phyloP scores from a whole-genome alignment of 2,797 vertebrate species.

The Acanthornis magna region DNA sequence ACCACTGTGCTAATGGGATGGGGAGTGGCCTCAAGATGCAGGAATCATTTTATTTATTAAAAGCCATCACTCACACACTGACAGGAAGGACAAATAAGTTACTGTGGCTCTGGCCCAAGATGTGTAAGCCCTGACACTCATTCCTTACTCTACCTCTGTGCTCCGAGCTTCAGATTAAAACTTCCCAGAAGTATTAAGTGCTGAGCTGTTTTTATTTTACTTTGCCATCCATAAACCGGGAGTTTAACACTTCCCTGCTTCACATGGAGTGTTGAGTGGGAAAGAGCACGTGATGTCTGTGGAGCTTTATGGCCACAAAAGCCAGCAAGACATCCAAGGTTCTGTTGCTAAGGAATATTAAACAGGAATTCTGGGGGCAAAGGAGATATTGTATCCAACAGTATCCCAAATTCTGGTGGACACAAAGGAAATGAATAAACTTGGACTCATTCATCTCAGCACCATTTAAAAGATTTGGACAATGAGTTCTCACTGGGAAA shows the following conservation, averaged over 20 bases:
- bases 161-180: neutral
- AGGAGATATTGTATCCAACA: constrained; percentile 37
- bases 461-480: constrained; percentile 33
- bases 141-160: neutral
- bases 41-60: constrained; percentile 39
- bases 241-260: constrained; percentile 4
- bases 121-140: neutral
- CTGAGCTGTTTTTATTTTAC: neutral
- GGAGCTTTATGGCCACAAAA: constrained; percentile 19
- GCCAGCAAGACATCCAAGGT: constrained; percentile 2
- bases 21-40: neutral
- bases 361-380: constrained; percentile 44
- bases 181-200: neutral
- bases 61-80: neutral
- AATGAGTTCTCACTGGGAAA: constrained; percentile 38
- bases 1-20: neutral
- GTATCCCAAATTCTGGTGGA: constrained; percentile 42
- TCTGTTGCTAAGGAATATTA: constrained; percentile 61
- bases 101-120: neutral
- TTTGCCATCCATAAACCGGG: neutral
- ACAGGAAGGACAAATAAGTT: constrained; percentile 18
- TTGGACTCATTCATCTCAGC: constrained; percentile 15
- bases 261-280: neutral
- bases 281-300: constrained; percentile 16
- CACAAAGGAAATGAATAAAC: constrained; percentile 60